Conservation (phyloP, 2,888 invertebrate species). For the Notodonta ziczac region DNA sequence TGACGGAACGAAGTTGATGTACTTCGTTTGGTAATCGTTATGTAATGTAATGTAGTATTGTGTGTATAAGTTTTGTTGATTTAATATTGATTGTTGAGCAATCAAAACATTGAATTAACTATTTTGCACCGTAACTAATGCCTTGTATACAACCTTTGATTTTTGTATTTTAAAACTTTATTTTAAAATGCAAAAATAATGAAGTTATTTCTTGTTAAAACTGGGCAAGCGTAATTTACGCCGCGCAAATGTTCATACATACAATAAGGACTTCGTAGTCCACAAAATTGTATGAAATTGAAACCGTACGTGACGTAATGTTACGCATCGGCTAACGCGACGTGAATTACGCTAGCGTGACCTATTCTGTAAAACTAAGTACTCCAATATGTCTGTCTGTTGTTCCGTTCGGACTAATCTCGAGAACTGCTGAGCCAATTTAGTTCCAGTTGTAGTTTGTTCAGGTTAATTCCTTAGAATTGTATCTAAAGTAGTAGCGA, state of each 20-base stretch:
- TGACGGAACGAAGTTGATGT: too few relatives aligned
- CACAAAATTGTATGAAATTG: too few relatives aligned
- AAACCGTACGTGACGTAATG: too few relatives aligned
- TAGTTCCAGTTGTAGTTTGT: not conserved
- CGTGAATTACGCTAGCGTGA: too few relatives aligned
- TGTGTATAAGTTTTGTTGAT: not conserved
- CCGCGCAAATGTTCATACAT: not conserved
- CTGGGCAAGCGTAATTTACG: not conserved
- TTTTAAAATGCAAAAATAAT: not conserved
- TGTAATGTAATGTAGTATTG: not conserved
- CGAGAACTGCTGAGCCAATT: not conserved
- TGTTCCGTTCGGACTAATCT: not conserved
- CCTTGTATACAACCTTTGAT: not conserved
- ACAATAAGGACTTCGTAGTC: too few relatives aligned
- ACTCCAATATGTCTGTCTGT: not conserved
- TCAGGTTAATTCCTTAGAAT: not conserved
- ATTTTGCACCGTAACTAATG: not conserved
- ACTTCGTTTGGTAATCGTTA: too few relatives aligned
- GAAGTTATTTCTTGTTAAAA: too few relatives aligned
- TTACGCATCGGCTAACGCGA: too few relatives aligned
- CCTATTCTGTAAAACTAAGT: not conserved
- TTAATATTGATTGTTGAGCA: slow-evolving; percentile 1
- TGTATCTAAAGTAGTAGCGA: too few relatives aligned
- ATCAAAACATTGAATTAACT: not conserved
- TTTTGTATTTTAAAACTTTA: not conserved